These are phyloP conservation scores for Sinocyclocheilus anshuiensis DNA, from an alignment of 2,113 vertebrate species.

Conservation along the genomic window DNA sequence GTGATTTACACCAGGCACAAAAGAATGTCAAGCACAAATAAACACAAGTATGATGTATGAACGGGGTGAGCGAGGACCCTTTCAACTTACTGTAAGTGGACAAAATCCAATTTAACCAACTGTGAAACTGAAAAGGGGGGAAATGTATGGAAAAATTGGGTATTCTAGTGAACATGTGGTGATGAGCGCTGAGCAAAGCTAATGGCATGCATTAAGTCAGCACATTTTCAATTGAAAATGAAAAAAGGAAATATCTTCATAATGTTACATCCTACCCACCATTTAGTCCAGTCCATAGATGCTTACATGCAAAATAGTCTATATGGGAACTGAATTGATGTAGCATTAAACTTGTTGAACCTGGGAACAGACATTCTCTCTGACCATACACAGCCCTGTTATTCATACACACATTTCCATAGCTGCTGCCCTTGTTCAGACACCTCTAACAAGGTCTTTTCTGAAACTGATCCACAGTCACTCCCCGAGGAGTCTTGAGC, in stretches of 20 bases:
- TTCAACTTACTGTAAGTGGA: constrained; percentile 47
- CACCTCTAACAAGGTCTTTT: constrained; percentile 50
- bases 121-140: background rate
- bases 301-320: background rate
- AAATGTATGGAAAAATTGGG: constrained; percentile 2
- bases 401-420: constrained; percentile 1
- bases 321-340: constrained; percentile 11
- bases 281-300: background rate
- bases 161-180: background rate
- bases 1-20: constrained; percentile 76
- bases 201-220: background rate
- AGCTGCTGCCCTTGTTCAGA: constrained; percentile 30
- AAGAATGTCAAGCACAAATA: constrained; percentile 73
- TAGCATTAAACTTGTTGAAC: constrained; percentile 28
- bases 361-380: background rate
- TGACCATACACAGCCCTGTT: background rate
- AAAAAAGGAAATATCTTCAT: background rate
- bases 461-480: constrained; percentile 40
- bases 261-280: background rate
- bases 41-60: constrained; percentile 70
- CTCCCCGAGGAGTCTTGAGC: constrained; percentile 47
- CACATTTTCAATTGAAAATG: background rate
- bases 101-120: constrained; percentile 42
- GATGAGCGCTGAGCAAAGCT: background rate
- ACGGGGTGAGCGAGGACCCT: background rate